Percentiles rank a stretch among this genome's conserved stretches.
Evolutionary conservation across 2,888 invertebrate species (phyloP).

Genomic region (Volucella zonaria): DNA sequence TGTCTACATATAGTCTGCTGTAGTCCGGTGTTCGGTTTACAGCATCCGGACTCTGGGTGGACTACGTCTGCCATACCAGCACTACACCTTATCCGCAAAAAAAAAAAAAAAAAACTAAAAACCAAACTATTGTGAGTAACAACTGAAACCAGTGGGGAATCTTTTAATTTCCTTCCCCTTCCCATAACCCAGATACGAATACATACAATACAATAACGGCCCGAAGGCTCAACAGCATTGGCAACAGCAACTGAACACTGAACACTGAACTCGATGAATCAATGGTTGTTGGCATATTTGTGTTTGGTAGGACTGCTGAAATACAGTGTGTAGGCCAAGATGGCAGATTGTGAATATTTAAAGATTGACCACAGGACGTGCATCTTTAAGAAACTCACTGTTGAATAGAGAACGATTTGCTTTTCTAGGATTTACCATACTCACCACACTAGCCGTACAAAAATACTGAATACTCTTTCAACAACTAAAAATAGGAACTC

Average conservation of each 20-base stretch:
- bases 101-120: slow-evolving; percentile 21
- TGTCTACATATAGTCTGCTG: neutral
- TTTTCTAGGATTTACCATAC: no score
- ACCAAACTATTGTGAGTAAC: slow-evolving; percentile 27
- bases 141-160: slow-evolving; percentile 11
- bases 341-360: neutral
- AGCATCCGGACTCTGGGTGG: no score
- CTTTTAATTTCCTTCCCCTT: slow-evolving; percentile 9
- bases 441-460: no score
- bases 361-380: neutral
- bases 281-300: slow-evolving; percentile 10
- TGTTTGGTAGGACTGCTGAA: slow-evolving; percentile 19
- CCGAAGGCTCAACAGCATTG: slow-evolving; percentile 8
- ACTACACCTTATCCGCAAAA: neutral
- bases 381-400: no score
- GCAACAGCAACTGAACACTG: slow-evolving; percentile 2
- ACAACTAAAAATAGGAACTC: no score
- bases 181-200: neutral
- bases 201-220: slow-evolving; percentile 18
- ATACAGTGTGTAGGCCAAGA: slow-evolving; percentile 34
- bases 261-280: slow-evolving; percentile 49
- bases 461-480: no score
- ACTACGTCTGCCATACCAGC: neutral
- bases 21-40: no score
- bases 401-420: no score